Conservation (phyloP, 1,140 invertebrate genomes). For the Latrodectus geometricus region DNA sequence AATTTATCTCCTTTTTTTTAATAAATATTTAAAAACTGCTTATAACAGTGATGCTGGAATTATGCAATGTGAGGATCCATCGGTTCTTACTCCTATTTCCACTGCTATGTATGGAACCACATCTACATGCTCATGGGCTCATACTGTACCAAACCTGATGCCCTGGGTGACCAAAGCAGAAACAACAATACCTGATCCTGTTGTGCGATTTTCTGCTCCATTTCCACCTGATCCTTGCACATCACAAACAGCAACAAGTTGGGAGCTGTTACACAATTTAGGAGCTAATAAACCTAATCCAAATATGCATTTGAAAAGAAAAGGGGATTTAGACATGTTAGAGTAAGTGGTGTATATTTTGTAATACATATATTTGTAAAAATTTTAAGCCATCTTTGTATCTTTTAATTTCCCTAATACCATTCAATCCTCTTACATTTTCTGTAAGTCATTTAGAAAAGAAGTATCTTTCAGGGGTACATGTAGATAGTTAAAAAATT, state of each 20-base stretch:
- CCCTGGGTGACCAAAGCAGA: constrained; percentile 34
- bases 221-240: constrained; percentile 62
- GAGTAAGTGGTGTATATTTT: background rate
- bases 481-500: no score
- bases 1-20: background rate
- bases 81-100: constrained; percentile 15
- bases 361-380: no score
- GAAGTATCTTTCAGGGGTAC: no score
- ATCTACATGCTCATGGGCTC: constrained; percentile 58
- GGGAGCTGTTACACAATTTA: constrained; percentile 61
- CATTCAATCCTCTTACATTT: no score
- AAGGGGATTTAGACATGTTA: constrained; percentile 33
- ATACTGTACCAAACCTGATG: constrained; percentile 62
- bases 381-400: no score
- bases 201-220: constrained; percentile 57
- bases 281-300: constrained; percentile 4
- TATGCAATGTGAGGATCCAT: background rate
- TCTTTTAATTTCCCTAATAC: no score
- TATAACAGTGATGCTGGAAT: no score
- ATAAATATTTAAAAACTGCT: background rate
- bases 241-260: constrained; percentile 61
- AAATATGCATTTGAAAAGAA: constrained; percentile 61
- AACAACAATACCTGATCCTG: background rate
- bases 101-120: constrained; percentile 39
- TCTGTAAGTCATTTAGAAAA: no score